A percentile compares a stretch with the other conserved stretches of the same genome.
These are phyloP conservation scores for Orthonychiurus folsomi DNA, from an alignment of 2,888 invertebrate species.

Conservation along the genomic window DNA sequence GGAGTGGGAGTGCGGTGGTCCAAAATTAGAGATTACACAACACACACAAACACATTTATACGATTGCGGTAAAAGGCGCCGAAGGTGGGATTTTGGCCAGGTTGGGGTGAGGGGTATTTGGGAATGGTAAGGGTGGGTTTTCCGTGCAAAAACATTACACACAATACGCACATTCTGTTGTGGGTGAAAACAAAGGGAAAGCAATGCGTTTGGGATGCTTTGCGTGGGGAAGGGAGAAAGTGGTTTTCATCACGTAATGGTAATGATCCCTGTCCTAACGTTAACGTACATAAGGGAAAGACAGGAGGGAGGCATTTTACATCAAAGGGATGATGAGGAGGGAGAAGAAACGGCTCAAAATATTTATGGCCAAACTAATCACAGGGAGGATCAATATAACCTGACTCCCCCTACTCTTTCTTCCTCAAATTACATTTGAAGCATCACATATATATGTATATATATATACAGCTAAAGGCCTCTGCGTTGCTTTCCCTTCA, in stretches of 20 bases:
- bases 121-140: background rate
- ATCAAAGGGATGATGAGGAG: constrained; percentile 22
- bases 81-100: background rate
- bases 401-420: background rate
- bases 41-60: no score
- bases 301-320: constrained; percentile 3
- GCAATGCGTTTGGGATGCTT: constrained; percentile 7
- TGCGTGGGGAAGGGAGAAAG: constrained; percentile 11
- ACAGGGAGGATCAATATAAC: constrained; percentile 17
- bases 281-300: background rate
- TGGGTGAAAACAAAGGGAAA: constrained; percentile 5
- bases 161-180: background rate
- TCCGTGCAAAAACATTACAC: background rate
- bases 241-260: constrained; percentile 5
- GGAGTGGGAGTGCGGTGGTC: background rate
- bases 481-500: no score
- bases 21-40: background rate
- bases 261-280: background rate
- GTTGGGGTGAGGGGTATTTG: background rate
- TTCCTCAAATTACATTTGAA: background rate
- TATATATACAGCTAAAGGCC: no score
- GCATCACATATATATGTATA: no score
- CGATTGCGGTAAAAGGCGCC: no score
- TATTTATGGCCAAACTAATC: constrained; percentile 29
- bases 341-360: constrained; percentile 16